Evolutionary conservation across 2,888 invertebrate species (phyloP).

Genomic region (Agrilus biguttatus): DNA sequence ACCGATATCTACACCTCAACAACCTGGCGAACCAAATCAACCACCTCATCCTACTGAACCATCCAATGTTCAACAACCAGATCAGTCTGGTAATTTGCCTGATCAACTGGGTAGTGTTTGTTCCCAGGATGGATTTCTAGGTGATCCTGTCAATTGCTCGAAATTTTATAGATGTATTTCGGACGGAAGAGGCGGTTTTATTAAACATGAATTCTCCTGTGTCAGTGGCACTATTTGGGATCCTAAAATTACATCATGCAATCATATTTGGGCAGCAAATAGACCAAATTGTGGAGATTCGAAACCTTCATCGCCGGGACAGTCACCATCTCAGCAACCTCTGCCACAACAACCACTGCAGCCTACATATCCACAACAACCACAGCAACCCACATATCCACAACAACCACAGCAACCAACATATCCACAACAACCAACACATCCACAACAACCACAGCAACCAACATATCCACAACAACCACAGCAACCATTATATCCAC

Average conservation of each 20-base stretch:
- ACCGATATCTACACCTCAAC: slow-evolving; percentile 7
- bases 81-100: slow-evolving; percentile 1
- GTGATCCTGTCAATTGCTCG: not conserved
- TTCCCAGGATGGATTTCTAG: slow-evolving; percentile 4
- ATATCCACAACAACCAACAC: slow-evolving; percentile 15
- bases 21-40: slow-evolving; percentile 10
- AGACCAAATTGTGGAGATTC: not conserved
- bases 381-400: slow-evolving; percentile 19
- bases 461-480: slow-evolving; percentile 5
- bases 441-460: slow-evolving; percentile 4
- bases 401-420: slow-evolving; percentile 7
- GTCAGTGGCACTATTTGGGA: slow-evolving; percentile 70
- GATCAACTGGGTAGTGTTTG: slow-evolving; percentile 10
- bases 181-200: slow-evolving; percentile 25
- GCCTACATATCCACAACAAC: slow-evolving; percentile 13
- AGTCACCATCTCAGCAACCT: slow-evolving; percentile 10
- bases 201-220: slow-evolving; percentile 58
- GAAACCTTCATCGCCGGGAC: slow-evolving; percentile 9
- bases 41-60: no score
- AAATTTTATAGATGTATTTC: slow-evolving; percentile 3
- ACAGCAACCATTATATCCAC: slow-evolving; percentile 5
- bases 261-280: slow-evolving; percentile 45
- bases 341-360: slow-evolving; percentile 12
- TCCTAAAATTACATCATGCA: slow-evolving; percentile 50
- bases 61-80: slow-evolving; percentile 10